Evolutionary conservation across 2,113 vertebrate species (phyloP).

Genomic region (Gobiocypris rarus): DNA sequence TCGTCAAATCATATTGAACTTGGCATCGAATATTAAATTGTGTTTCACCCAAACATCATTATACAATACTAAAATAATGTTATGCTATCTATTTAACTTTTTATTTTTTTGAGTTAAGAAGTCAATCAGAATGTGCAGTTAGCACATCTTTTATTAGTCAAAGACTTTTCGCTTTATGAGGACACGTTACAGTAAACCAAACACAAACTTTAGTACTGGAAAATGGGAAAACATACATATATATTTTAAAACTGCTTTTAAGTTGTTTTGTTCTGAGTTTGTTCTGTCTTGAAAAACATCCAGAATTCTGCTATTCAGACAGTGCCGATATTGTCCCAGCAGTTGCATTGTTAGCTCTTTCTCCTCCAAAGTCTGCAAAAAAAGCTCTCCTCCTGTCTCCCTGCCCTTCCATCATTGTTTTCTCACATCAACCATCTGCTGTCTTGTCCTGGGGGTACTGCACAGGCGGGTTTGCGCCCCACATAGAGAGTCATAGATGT

Average conservation of each 20-base stretch:
- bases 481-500: conserved; percentile 24
- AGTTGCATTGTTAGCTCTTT: conserved; percentile 13
- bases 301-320: not conserved
- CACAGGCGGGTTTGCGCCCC: not conserved
- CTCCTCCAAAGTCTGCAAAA: conserved; percentile 7
- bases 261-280: not conserved
- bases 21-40: not conserved
- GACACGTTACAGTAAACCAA: not conserved
- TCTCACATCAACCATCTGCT: conserved; percentile 52
- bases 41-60: too few relatives aligned
- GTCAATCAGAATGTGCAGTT: too few relatives aligned
- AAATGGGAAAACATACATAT: not conserved
- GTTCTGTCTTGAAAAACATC: not conserved
- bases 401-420: conserved; percentile 39
- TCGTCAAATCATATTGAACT: not conserved
- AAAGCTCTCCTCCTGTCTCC: not conserved
- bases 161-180: not conserved
- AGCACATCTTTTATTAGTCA: not conserved
- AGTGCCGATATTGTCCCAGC: not conserved
- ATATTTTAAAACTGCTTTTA: not conserved
- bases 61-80: not conserved
- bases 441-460: conserved; percentile 28
- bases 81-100: not conserved
- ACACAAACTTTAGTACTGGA: not conserved
- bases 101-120: too few relatives aligned